A percentile compares a stretch with the other conserved stretches of the same genome.
Conservation (phyloP, 2,888 invertebrate genomes). For the Candidula unifasciata region DNA sequence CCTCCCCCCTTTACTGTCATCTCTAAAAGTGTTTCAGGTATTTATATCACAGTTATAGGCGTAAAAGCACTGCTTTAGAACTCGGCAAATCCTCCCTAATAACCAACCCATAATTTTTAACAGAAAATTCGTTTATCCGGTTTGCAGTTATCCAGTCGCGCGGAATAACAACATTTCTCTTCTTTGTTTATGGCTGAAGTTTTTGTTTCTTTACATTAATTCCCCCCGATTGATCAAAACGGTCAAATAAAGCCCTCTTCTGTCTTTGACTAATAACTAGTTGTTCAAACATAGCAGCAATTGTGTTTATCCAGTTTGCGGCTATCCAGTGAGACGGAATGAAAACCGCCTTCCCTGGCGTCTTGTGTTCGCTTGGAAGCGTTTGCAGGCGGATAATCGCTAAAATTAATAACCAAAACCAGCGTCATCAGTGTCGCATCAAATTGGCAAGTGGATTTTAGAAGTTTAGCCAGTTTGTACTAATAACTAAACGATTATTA, state of each 20-base stretch:
- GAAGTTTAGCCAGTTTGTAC: constrained; percentile 34
- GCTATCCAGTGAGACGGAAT: neutral
- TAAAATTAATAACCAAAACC: constrained; percentile 41
- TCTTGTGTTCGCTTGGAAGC: constrained; percentile 24
- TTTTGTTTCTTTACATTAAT: neutral
- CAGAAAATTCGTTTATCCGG: constrained; percentile 14
- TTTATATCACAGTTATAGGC: neutral
- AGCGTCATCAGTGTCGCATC: constrained; percentile 3
- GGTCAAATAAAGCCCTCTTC: neutral
- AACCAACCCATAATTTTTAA: constrained; percentile 21
- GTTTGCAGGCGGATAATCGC: constrained; percentile 32
- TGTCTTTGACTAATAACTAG: constrained; percentile 30
- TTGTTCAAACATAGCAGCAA: constrained; percentile 18
- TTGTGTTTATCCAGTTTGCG: constrained; percentile 10
- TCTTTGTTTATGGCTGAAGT: neutral
- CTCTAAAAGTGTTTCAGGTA: too few relatives aligned
- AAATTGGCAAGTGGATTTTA: constrained; percentile 38
- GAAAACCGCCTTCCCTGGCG: neutral
- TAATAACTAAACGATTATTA: constrained; percentile 52
- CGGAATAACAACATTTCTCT: neutral
- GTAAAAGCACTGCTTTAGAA: neutral
- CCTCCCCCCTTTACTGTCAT: neutral
- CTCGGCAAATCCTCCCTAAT: constrained; percentile 15
- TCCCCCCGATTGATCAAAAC: neutral
- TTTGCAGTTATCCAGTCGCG: neutral